Evolutionary conservation across 2,113 vertebrate genomes (phyloP).

Genomic region (Corythaixoides concolor): DNA sequence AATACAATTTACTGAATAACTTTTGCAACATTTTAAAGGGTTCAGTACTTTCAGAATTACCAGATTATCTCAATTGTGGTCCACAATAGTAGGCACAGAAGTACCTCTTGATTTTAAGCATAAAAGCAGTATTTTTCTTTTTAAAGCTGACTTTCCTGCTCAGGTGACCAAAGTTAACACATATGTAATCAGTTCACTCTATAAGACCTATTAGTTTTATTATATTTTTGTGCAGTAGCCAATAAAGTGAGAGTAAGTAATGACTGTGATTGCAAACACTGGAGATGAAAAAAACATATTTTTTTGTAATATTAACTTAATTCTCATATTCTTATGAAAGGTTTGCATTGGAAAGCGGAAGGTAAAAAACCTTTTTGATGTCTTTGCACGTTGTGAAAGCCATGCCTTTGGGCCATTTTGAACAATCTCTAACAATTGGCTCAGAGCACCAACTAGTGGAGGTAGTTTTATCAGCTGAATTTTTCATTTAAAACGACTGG

Average conservation of each 20-base stretch:
- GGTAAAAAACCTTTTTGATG: not conserved
- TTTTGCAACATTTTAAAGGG: not conserved
- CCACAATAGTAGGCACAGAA: not conserved
- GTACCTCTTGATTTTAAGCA: not conserved
- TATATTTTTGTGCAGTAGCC: not conserved
- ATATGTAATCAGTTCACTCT: not conserved
- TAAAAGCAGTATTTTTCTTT: not conserved
- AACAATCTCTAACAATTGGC: not conserved
- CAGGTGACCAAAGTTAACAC: not conserved
- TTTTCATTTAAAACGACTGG: not conserved
- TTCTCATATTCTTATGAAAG: not conserved
- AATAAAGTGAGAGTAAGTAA: not conserved
- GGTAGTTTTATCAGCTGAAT: not conserved
- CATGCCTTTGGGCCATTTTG: not conserved
- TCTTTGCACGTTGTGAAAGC: rapidly evolving
- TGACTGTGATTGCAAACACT: not conserved
- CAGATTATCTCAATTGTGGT: not conserved
- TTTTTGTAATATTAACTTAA: not conserved
- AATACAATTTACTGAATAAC: not conserved
- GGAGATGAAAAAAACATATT: not conserved
- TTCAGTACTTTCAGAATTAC: not conserved
- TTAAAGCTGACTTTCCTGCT: not conserved
- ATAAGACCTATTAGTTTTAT: not conserved
- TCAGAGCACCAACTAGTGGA: not conserved
- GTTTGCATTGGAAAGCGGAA: not conserved